Evolutionary conservation across 2,888 invertebrate genomes (phyloP).

Genomic region (Saturnia japonica): DNA sequence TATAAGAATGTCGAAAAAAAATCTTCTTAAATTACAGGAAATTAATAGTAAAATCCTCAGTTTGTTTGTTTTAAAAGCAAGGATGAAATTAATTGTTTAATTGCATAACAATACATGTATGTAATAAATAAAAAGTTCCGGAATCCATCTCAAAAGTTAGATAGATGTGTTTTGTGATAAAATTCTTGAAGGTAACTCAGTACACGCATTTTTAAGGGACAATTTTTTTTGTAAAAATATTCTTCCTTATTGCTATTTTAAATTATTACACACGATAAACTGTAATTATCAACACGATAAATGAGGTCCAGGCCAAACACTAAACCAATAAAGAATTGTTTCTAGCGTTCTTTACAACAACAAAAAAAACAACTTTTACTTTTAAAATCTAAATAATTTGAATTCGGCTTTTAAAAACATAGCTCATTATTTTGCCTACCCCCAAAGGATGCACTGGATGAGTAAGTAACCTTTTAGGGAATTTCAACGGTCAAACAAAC

Average conservation of each 20-base stretch:
- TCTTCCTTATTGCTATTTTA: too few relatives aligned
- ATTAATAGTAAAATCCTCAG: background rate
- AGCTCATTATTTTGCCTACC: background rate
- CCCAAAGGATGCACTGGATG: background rate
- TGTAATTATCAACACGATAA: too few relatives aligned
- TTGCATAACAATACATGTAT: background rate
- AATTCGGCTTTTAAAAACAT: background rate
- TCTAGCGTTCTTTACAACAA: background rate
- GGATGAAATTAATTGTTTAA: background rate
- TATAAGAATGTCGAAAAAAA: slow-evolving; percentile 1
- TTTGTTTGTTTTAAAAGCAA: background rate
- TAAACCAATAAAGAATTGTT: too few relatives aligned
- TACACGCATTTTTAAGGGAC: too few relatives aligned
- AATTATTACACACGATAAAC: too few relatives aligned
- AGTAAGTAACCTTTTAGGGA: background rate
- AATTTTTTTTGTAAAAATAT: too few relatives aligned
- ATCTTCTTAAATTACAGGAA: background rate
- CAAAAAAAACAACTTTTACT: background rate
- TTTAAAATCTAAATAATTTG: background rate
- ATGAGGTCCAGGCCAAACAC: too few relatives aligned
- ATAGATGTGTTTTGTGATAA: too few relatives aligned
- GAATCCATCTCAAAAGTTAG: too few relatives aligned
- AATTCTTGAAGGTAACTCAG: too few relatives aligned
- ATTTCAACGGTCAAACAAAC: slow-evolving; percentile 6
- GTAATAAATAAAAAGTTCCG: background rate